Conservation (phyloP, 2,113 vertebrate species). For the Synodontis membranacea region DNA sequence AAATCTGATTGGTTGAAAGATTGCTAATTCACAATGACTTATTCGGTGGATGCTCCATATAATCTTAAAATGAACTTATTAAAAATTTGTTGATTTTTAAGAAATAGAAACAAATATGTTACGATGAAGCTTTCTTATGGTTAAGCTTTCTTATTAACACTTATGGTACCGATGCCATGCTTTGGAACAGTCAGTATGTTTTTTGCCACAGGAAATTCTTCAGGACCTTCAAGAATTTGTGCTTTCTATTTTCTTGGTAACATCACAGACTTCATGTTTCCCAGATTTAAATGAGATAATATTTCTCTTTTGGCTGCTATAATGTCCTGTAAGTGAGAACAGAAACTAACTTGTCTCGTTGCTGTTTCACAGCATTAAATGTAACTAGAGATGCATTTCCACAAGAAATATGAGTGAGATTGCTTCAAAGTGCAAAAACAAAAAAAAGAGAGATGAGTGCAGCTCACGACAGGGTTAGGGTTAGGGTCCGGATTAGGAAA, state of each 20-base stretch:
- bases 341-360: no score
- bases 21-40: not conserved
- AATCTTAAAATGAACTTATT: not conserved
- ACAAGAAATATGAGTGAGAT: no score
- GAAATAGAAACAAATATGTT: not conserved
- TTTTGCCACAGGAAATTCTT: not conserved
- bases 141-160: not conserved
- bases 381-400: no score
- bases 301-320: not conserved
- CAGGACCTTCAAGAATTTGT: not conserved
- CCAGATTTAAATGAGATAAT: not conserved
- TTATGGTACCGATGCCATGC: not conserved
- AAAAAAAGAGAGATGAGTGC: no score
- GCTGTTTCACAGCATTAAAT: not conserved
- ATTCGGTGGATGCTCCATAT: not conserved
- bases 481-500: no score
- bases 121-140: not conserved
- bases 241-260: not conserved
- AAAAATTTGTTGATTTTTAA: no score
- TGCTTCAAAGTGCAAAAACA: no score
- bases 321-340: not conserved
- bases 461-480: no score
- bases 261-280: not conserved
- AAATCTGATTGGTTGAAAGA: not conserved
- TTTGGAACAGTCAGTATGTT: not conserved